Percentiles rank a stretch among this genome's conserved stretches.
phyloP scores from a whole-genome alignment of 1,140 invertebrate genomes.

The Elysia chlorotica region DNA sequence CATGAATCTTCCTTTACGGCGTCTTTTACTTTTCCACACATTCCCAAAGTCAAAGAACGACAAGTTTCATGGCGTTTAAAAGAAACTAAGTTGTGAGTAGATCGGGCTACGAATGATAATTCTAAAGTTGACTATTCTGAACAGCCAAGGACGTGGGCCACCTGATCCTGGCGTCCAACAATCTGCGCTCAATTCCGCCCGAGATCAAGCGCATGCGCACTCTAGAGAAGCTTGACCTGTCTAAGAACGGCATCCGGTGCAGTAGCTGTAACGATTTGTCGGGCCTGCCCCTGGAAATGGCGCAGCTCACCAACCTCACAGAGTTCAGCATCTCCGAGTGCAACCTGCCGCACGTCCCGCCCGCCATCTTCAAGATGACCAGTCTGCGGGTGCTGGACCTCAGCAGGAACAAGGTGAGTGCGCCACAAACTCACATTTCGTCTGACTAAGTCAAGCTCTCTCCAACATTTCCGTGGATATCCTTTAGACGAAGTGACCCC shows the following conservation, averaged over 20 bases:
- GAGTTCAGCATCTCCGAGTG: conserved; percentile 59
- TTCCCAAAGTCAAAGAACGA: too few species aligned
- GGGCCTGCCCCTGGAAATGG: conserved; percentile 54
- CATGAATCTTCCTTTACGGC: too few species aligned
- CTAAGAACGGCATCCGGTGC: conserved; percentile 55
- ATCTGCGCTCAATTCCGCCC: conserved; percentile 53
- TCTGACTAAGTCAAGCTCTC: too few species aligned
- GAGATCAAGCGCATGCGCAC: conserved; percentile 51
- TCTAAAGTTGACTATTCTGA: too few species aligned
- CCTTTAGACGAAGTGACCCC: too few species aligned
- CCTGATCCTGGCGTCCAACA: conserved; percentile 57
- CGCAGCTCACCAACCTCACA: conserved; percentile 43
- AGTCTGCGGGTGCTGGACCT: conserved; percentile 36
- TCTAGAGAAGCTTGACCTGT: conserved; percentile 55
- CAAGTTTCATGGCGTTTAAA: too few species aligned
- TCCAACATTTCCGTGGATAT: too few species aligned
- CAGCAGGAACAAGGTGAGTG: conserved; percentile 27
- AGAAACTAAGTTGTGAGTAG: too few species aligned
- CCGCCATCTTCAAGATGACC: conserved; percentile 52
- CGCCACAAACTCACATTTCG: too few species aligned
- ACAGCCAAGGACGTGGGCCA: conserved; percentile 50
- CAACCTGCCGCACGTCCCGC: conserved; percentile 58
- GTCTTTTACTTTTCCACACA: too few species aligned
- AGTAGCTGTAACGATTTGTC: conserved; percentile 27
- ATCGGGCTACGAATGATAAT: too few species aligned